phyloP scores from a whole-genome alignment of 2,888 invertebrate genomes.

The Chrysina gloriosa region DNA sequence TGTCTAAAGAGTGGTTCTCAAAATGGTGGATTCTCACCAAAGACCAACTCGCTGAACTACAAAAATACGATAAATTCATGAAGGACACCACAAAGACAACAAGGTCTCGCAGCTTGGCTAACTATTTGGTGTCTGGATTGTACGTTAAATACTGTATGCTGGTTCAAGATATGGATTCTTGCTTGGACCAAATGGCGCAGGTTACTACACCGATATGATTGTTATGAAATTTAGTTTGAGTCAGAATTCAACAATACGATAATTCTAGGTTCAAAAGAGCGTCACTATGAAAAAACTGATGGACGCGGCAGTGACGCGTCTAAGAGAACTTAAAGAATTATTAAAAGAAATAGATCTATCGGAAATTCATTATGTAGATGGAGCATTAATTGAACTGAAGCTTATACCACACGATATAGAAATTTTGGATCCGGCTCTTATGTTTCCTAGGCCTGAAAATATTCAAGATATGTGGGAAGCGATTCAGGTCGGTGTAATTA shows the following conservation, averaged over 20 bases:
- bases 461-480: constrained; percentile 58
- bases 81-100: constrained; percentile 50
- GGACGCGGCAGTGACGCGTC: constrained; percentile 68
- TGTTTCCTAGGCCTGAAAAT: constrained; percentile 70
- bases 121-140: constrained; percentile 67
- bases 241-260: neutral
- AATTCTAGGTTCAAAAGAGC: constrained; percentile 67
- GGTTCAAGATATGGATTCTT: constrained; percentile 70
- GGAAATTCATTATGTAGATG: constrained; percentile 79
- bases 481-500: constrained; percentile 53
- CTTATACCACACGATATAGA: constrained; percentile 76
- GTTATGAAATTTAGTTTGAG: neutral
- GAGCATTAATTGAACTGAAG: constrained; percentile 75
- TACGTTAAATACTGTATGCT: constrained; percentile 68
- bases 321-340: constrained; percentile 71
- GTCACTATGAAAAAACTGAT: constrained; percentile 69
- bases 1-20: constrained; percentile 66
- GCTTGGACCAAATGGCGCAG: constrained; percentile 72
- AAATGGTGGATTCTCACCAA: constrained; percentile 67
- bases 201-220: constrained; percentile 44
- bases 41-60: constrained; percentile 62
- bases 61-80: constrained; percentile 61
- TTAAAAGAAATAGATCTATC: constrained; percentile 70
- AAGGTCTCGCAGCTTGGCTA: constrained; percentile 67
- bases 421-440: constrained; percentile 72